Evolutionary conservation across 2,113 vertebrate species (phyloP).

Genomic region (Mobula birostris): DNA sequence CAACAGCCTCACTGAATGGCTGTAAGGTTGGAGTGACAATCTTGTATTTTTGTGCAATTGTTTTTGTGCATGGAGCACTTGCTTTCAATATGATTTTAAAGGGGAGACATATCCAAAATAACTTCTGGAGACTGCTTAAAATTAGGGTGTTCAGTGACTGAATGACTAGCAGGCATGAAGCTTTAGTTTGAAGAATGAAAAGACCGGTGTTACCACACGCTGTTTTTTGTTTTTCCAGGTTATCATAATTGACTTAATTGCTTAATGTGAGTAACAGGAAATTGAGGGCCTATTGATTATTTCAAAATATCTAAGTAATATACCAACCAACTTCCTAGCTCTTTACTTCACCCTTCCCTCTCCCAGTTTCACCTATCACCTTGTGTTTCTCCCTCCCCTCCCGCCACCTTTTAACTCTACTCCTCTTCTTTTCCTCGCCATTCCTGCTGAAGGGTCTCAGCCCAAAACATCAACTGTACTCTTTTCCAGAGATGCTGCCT

Average conservation of each 20-base stretch:
- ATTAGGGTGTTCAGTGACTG: background rate
- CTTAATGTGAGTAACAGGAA: background rate
- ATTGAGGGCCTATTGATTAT: background rate
- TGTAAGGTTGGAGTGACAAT: too few species aligned
- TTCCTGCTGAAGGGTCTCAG: too few species aligned
- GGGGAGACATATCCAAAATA: background rate
- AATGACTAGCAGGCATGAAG: background rate
- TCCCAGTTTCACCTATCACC: too few species aligned
- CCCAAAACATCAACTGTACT: too few species aligned
- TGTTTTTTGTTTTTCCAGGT: background rate
- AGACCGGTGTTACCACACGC: too few species aligned
- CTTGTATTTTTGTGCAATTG: background rate
- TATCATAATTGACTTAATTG: background rate
- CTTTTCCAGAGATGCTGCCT: too few species aligned
- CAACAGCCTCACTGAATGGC: too few species aligned
- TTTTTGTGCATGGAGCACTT: background rate
- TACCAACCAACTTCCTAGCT: too few species aligned
- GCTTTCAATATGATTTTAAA: background rate
- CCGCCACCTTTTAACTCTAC: too few species aligned
- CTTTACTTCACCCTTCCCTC: too few species aligned
- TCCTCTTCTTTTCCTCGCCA: too few species aligned
- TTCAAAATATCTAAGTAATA: background rate
- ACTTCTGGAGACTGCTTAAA: background rate
- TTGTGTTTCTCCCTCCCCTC: too few species aligned
- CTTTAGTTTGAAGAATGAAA: background rate